Conservation (phyloP, 2,888 invertebrate species). For the Acanthosepion pharaonis region DNA sequence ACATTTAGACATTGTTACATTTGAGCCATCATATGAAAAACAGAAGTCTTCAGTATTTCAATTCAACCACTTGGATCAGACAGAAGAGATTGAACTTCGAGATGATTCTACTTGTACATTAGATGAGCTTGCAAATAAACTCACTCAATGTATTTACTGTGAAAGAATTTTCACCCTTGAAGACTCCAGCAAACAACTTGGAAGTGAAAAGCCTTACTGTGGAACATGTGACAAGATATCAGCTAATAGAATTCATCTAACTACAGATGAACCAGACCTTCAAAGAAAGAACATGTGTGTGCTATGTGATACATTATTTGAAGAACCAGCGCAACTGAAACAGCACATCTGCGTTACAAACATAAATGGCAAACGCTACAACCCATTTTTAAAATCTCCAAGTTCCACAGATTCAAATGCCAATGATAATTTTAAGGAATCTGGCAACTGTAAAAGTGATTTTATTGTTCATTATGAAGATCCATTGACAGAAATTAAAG, state of each 20-base stretch:
- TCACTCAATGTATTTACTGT: slow-evolving; percentile 36
- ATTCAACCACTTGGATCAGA: neutral
- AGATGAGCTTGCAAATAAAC: slow-evolving; percentile 39
- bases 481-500: neutral
- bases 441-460: neutral
- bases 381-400: neutral
- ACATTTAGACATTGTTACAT: neutral
- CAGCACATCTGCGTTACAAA: slow-evolving; percentile 36
- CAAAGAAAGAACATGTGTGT: neutral
- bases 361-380: slow-evolving; percentile 23
- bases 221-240: neutral
- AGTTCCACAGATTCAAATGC: neutral
- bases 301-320: neutral
- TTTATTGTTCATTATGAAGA: neutral
- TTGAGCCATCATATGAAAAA: neutral
- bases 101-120: slow-evolving; percentile 37
- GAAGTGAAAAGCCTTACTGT: neutral
- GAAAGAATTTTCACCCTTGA: slow-evolving; percentile 37
- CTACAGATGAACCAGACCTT: neutral
- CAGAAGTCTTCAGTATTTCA: neutral
- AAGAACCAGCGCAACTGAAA: neutral
- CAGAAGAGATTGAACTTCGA: neutral
- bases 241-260: neutral
- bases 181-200: neutral
- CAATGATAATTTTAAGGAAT: neutral